These are phyloP conservation scores for Geophilus truncorum DNA, from an alignment of 2,888 invertebrate species.

Conservation along the genomic window DNA sequence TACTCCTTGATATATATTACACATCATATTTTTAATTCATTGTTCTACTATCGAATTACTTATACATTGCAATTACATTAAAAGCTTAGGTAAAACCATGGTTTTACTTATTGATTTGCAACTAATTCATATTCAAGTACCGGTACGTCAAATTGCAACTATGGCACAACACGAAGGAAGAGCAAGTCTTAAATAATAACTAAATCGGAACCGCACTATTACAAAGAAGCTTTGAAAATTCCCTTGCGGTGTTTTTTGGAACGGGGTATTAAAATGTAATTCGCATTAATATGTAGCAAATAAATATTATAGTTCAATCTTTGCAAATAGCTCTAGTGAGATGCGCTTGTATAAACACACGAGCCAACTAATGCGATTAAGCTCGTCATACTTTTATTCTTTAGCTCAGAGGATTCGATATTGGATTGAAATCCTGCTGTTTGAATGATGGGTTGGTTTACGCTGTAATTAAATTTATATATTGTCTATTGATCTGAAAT, in stretches of 20 bases:
- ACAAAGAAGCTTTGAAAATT: neutral
- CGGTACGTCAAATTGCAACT: too few relatives aligned
- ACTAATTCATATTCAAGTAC: neutral
- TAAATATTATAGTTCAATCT: neutral
- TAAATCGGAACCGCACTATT: neutral
- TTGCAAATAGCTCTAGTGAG: too few relatives aligned
- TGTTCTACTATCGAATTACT: neutral
- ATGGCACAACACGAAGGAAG: neutral
- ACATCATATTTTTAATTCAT: too few relatives aligned
- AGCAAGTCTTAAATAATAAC: neutral
- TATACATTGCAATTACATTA: neutral
- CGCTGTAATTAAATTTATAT: neutral
- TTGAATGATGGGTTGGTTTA: neutral
- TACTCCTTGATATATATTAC: too few relatives aligned
- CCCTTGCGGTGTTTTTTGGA: neutral
- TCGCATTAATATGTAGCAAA: neutral
- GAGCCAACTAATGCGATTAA: neutral
- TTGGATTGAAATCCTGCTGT: neutral
- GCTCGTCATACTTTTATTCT: neutral
- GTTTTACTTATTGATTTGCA: neutral
- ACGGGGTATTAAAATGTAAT: neutral
- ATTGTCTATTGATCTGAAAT: neutral
- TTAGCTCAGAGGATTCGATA: neutral
- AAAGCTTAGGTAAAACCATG: neutral
- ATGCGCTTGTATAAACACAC: too few relatives aligned